A percentile compares a stretch with the other conserved stretches of the same genome.
These are phyloP conservation scores for Drosophila macrospina DNA, from an alignment of 2,888 invertebrate species.

Conservation along the genomic window DNA sequence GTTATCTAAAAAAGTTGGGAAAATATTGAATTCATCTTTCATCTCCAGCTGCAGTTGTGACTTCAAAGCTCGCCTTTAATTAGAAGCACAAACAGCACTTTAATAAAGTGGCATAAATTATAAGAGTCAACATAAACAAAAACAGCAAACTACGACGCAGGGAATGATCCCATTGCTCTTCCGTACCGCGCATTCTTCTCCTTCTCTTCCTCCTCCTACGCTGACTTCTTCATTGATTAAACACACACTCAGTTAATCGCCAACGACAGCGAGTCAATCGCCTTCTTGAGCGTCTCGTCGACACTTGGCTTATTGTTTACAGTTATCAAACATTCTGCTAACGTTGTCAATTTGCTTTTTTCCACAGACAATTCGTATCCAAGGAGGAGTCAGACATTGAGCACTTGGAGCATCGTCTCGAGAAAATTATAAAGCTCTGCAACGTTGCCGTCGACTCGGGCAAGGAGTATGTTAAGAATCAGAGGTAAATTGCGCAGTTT, in stretches of 20 bases:
- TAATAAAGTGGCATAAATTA: constrained; percentile 65
- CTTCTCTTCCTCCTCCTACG: constrained; percentile 3
- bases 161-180: constrained; percentile 1
- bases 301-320: constrained; percentile 25
- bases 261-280: constrained; percentile 33
- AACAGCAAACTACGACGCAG: constrained; percentile 33
- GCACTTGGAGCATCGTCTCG: constrained; percentile 93
- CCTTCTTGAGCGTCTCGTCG: not conserved
- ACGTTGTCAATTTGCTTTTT: constrained; percentile 46
- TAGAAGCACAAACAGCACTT: constrained; percentile 55
- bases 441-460: constrained; percentile 96
- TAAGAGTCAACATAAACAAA: constrained; percentile 66
- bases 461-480: constrained; percentile 95
- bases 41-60: constrained; percentile 9
- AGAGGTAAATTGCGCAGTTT: constrained; percentile 88
- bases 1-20: constrained; percentile 28
- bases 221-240: constrained; percentile 43
- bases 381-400: constrained; percentile 95
- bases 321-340: constrained; percentile 42
- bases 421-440: constrained; percentile 96
- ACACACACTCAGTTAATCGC: constrained; percentile 55
- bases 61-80: constrained; percentile 45
- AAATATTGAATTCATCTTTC: constrained; percentile 2
- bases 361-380: constrained; percentile 91
- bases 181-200: not conserved